These are phyloP conservation scores for Ips typographus DNA, from an alignment of 1,140 invertebrate genomes.

Conservation along the genomic window DNA sequence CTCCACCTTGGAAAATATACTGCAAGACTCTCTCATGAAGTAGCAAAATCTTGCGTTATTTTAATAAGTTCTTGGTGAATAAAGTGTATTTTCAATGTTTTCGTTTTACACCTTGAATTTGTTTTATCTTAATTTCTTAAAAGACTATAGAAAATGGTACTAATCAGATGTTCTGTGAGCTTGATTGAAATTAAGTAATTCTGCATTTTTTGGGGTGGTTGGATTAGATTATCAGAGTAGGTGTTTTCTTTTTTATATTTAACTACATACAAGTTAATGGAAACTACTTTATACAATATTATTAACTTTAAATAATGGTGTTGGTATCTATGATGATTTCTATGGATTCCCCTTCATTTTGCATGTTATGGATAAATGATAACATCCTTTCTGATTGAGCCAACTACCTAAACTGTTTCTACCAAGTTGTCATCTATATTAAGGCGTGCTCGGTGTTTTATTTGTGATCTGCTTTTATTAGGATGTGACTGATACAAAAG, in stretches of 20 bases:
- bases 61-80: too few relatives aligned
- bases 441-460: background rate
- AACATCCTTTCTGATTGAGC: conserved; percentile 39
- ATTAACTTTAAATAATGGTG: conserved; percentile 8
- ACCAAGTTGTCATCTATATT: background rate
- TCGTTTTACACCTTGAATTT: too few relatives aligned
- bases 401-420: background rate
- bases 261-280: background rate
- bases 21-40: too few relatives aligned
- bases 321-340: conserved; percentile 42
- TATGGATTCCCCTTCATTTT: conserved; percentile 51
- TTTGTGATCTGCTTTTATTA: conserved; percentile 50
- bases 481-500: conserved; percentile 99
- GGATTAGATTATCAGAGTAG: background rate
- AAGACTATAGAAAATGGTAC: too few relatives aligned
- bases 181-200: too few relatives aligned
- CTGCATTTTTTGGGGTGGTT: background rate
- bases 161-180: too few relatives aligned
- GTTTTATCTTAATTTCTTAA: too few relatives aligned
- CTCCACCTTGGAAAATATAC: too few relatives aligned
- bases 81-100: too few relatives aligned
- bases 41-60: too few relatives aligned
- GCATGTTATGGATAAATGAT: conserved; percentile 43
- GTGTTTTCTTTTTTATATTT: too few relatives aligned
- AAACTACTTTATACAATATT: background rate